phyloP scores from a whole-genome alignment of 2,113 vertebrate genomes.

The Shinisaurus crocodilurus region DNA sequence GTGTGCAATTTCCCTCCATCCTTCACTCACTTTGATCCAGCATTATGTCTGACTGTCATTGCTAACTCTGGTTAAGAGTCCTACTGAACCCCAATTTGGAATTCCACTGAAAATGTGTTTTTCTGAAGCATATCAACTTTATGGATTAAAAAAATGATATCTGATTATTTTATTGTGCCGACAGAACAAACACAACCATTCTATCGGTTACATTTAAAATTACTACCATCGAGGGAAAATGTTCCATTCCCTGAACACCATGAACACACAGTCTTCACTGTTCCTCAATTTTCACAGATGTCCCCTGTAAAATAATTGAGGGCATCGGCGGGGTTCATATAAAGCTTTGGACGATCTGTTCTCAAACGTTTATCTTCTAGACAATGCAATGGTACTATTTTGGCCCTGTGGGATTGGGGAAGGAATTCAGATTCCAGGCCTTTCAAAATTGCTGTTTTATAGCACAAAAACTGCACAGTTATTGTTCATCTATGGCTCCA shows the following conservation, averaged over 20 bases:
- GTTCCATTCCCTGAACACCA: not conserved
- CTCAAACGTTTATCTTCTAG: not conserved
- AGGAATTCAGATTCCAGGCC: not conserved
- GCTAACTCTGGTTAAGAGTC: not conserved
- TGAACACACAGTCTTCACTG: not conserved
- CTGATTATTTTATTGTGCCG: not conserved
- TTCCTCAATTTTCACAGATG: not conserved
- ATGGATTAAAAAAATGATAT: not conserved
- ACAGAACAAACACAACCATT: not conserved
- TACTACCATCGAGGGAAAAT: not conserved
- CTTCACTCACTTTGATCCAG: not conserved
- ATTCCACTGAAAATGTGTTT: not conserved
- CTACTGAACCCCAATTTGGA: not conserved
- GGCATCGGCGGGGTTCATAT: too few species aligned
- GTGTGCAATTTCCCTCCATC: not conserved
- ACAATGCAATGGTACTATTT: not conserved
- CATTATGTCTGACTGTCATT: too few species aligned
- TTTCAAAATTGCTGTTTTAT: not conserved
- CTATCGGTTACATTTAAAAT: not conserved
- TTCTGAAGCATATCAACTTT: not conserved
- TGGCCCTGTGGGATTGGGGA: not conserved
- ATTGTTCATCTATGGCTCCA: not conserved
- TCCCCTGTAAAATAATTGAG: too few species aligned
- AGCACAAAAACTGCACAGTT: not conserved
- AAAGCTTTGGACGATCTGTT: not conserved